Base-by-base conservation (phyloP, 64 coral and sea anemone species). In the Montipora foliosa region DNA sequence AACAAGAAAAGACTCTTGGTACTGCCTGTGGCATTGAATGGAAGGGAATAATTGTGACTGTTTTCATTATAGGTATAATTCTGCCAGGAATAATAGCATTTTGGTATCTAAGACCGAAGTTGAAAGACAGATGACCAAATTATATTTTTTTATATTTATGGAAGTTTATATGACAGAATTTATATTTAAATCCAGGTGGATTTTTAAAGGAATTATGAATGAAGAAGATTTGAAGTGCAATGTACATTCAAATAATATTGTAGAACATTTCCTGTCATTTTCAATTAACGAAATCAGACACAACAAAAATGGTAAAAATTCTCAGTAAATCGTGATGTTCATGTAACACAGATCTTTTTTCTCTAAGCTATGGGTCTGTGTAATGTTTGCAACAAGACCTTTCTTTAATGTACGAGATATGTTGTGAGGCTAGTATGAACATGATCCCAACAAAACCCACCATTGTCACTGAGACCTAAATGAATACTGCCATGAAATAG, bases 11-110 rank as follows among this genome's bases (percentile, higher is more conserved):
- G 77, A 89, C 91, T 67, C 88, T 92, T 80, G 96, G 96, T 19
- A 95, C 88, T 73, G 93, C 91, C 89, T 98, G 92, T 37, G 96
- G 96, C 3, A 59, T 98, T 49, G 96, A 92, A 61, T 98, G 96
- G 96, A 94, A 95, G 58, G 92, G 96, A 29, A 92, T 98, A 70
- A 20, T 95, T 1, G 78, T 89, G 10, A 21, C 88, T 58, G 89
- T 90, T 57, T 79, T 98, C 19, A 2, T 98, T 62, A 89, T 98
- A 1, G 69, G 89, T 48, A 77, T 98, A 49, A 0, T 98, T 12
- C 21, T 98, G 80, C 96, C 96, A 13, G 60, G 79, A 73, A 21
- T 95, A 4, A n/a, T 94, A 25, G 93, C 93, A 22, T 61, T 76
- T 50, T 76, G 71, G 13, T 93, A 87, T 7, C 60, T 93, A 24